Conservation (phyloP, 2,888 invertebrate genomes). For the Platycheirus albimanus region DNA sequence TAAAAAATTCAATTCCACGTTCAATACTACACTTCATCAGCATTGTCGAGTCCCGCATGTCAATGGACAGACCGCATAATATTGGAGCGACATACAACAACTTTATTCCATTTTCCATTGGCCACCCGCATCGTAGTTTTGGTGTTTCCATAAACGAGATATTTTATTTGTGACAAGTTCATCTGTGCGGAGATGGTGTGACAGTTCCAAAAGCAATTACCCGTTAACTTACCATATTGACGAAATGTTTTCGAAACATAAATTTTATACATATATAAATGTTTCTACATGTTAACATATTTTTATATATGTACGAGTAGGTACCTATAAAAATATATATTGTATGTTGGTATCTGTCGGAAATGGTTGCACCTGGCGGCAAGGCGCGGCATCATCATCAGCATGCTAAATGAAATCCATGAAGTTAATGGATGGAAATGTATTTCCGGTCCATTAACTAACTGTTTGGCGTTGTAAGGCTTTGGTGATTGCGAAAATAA, state of each 20-base stretch:
- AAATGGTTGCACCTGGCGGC: constrained; percentile 23
- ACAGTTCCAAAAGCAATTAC: constrained; percentile 57
- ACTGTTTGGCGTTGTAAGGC: constrained; percentile 25
- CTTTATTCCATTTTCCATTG: background rate
- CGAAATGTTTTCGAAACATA: constrained; percentile 8
- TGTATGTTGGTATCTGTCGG: background rate
- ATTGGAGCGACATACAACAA: constrained; percentile 10
- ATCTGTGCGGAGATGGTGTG: constrained; percentile 49
- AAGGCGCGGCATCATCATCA: too few relatives aligned
- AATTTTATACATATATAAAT: background rate
- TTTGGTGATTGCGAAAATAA: constrained; percentile 42
- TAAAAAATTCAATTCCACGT: constrained; percentile 15
- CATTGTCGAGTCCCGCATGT: too few relatives aligned
- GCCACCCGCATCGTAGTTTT: background rate
- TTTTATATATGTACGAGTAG: background rate
- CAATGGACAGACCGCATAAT: constrained; percentile 10
- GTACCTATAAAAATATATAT: background rate
- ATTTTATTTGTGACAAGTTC: constrained; percentile 29
- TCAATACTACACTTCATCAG: constrained; percentile 9
- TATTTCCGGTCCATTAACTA: constrained; percentile 53
- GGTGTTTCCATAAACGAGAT: background rate
- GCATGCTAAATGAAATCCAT: constrained; percentile 34
- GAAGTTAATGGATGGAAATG: constrained; percentile 52
- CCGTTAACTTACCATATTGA: constrained; percentile 27
- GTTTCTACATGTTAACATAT: background rate